A percentile compares a stretch with the other conserved stretches of the same genome.
These are phyloP conservation scores for Mohoua ochrocephala DNA, from an alignment of 2,113 vertebrate species.

Conservation along the genomic window DNA sequence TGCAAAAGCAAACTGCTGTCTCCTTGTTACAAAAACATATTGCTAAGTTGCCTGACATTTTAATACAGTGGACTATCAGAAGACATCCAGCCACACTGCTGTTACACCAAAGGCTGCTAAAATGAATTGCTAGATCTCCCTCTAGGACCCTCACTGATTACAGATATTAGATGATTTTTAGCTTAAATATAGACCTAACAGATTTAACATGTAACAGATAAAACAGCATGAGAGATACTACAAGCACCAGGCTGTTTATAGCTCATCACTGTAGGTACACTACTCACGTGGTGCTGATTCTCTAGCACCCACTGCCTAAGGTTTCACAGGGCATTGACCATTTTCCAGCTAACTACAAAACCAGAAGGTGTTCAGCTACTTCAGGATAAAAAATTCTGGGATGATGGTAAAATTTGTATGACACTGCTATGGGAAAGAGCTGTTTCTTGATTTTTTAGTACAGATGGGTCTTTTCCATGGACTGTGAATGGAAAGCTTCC, in stretches of 20 bases:
- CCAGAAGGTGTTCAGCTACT: not conserved
- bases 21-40: not conserved
- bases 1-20: not conserved
- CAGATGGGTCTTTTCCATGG: not conserved
- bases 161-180: conserved; percentile 7
- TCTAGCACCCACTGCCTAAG: not conserved
- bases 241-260: not conserved
- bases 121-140: not conserved
- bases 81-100: not conserved
- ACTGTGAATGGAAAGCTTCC: not conserved
- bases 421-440: not conserved
- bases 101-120: not conserved
- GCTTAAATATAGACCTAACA: not conserved
- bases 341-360: not conserved
- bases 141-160: not conserved
- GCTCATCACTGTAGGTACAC: not conserved
- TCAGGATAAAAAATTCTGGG: not conserved
- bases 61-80: not conserved
- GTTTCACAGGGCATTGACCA: not conserved
- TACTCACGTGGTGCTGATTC: not conserved
- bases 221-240: not conserved
- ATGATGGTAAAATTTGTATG: not conserved
- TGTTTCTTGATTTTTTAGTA: not conserved
- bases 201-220: not conserved
- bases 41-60: not conserved